Percentiles rank a stretch among this genome's conserved stretches.
Conservation (phyloP, 2,888 invertebrate species). For the Plebejus anna region DNA sequence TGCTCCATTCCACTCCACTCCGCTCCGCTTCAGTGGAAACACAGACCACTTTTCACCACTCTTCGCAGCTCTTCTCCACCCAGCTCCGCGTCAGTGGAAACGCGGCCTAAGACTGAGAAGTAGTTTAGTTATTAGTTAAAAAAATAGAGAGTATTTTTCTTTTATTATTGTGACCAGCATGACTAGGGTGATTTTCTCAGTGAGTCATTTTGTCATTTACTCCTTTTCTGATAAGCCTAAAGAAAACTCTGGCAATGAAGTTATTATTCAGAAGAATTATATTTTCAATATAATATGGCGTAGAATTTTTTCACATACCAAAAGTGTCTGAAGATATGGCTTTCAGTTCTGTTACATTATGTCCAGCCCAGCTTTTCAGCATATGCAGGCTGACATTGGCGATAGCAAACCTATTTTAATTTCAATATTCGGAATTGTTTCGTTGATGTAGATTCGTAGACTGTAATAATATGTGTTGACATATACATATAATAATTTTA, state of each 20-base stretch:
- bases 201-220: background rate
- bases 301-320: constrained; percentile 24
- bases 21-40: too few relatives aligned
- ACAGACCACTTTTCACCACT: too few relatives aligned
- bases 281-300: constrained; percentile 1
- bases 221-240: constrained; percentile 2
- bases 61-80: too few relatives aligned
- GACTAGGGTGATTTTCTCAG: background rate
- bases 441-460: constrained; percentile 23
- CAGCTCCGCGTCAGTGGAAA: too few relatives aligned
- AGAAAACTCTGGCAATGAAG: background rate
- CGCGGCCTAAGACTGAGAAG: background rate
- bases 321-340: constrained; percentile 20
- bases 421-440: constrained; percentile 25
- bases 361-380: constrained; percentile 24
- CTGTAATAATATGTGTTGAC: constrained; percentile 27
- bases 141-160: background rate
- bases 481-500: constrained; percentile 25
- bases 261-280: background rate
- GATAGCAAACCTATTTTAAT: constrained; percentile 25
- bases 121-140: background rate
- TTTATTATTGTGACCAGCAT: background rate
- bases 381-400: constrained; percentile 25
- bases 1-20: too few relatives aligned
- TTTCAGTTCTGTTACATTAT: constrained; percentile 16